These are phyloP conservation scores for Baccha elongata DNA, from an alignment of 2,888 invertebrate species.

Conservation along the genomic window DNA sequence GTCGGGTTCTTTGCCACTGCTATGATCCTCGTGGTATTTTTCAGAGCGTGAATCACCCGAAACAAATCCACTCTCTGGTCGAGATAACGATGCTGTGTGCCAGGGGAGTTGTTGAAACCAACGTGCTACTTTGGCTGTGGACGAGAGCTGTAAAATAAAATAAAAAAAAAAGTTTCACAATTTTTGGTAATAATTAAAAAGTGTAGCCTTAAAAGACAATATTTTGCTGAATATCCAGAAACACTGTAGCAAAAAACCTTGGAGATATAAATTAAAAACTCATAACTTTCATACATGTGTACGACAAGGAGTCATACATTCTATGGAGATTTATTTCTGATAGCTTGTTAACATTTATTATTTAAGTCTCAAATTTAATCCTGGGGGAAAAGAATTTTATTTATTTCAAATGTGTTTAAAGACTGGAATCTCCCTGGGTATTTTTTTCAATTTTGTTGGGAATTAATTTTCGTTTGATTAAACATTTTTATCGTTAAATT, in stretches of 20 bases:
- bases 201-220: slow-evolving; percentile 11
- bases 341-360: not conserved
- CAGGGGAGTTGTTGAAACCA: slow-evolving; percentile 89
- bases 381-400: not conserved
- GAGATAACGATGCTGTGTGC: slow-evolving; percentile 85
- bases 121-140: slow-evolving; percentile 90
- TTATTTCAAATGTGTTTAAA: slow-evolving; percentile 32
- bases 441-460: slow-evolving; percentile 45
- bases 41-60: slow-evolving; percentile 86
- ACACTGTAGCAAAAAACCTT: not conserved
- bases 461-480: not conserved
- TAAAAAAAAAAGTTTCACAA: slow-evolving; percentile 46
- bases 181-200: slow-evolving; percentile 27
- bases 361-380: not conserved
- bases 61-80: slow-evolving; percentile 91
- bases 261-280: not conserved
- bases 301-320: not conserved
- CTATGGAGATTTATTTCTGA: not conserved
- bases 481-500: not conserved
- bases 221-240: slow-evolving; percentile 28
- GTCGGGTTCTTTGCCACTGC: slow-evolving; percentile 78
- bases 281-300: not conserved
- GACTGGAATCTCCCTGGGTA: slow-evolving; percentile 48
- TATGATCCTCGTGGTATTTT: slow-evolving; percentile 83
- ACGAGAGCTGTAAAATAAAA: slow-evolving; percentile 85